Base-by-base conservation (phyloP, 2,113 vertebrate species). In the Clarias magur region DNA sequence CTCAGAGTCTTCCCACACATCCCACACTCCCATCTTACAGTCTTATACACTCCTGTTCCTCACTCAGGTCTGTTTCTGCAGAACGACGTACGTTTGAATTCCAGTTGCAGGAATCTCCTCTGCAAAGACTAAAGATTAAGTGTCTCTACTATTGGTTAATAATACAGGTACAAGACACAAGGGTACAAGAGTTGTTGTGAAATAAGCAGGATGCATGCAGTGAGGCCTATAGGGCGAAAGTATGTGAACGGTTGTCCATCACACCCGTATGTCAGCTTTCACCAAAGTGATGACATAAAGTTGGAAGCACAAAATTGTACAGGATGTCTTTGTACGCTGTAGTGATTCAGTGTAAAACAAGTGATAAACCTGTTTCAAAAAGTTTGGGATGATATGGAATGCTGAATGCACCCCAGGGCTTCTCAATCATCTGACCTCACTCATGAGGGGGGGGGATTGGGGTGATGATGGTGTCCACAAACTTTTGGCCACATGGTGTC, bases 1-100 rank as follows among this genome's bases (percentile, higher is more conserved):
- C 57, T 62, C 48, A 27, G 17, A 48, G 19, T 27, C 30, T 84
- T 85, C 48, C 48, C 48, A 48, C 48, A 48, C 7, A 78, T 54
- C 27, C 73, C 60, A 88, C 83, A 53, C 80, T 27, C 23, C 48
- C 83, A 72, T 15, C 59, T 85, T 72, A 56, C 57, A 63, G 15
- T 9, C 75, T 56, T 78, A 56, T 78, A 56, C 34, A 72, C 15
- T 53, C 78, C 60, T 75, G 53, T 30, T 57, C 65, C 80, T 80
- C 86, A 63, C 27, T 19, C n/a, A 23, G 19, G 9, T 21, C 60
- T 27, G 11, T 67, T 19, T 7, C 30, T 16, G 60, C 57, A 85
- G 21, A 42, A 75, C 42, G 10, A 54, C n/a, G 12, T 12, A 53
- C 12, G 9, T 59, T 63, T 10, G 70, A 73, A 73, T 73, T 48